Conservation (phyloP, 2,113 vertebrate species). For the Burhinus bistriatus region DNA sequence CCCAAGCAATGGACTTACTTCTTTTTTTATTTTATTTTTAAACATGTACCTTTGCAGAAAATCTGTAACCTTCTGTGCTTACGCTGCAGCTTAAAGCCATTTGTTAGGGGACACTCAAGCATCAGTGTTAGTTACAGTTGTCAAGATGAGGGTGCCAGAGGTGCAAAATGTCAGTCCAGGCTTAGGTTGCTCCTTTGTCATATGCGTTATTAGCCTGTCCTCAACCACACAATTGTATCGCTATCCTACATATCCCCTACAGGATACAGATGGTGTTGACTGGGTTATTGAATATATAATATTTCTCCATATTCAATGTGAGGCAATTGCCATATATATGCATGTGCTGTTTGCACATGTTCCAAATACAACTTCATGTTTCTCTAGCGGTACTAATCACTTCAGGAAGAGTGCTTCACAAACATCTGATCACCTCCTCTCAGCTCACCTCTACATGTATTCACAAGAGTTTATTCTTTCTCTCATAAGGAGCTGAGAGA, state of each 20-base stretch:
- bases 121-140: neutral
- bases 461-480: neutral
- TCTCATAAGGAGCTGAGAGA: neutral
- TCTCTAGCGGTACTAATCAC: neutral
- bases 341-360: neutral
- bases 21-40: neutral
- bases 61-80: neutral
- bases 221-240: neutral
- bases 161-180: neutral
- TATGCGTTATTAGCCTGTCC: neutral
- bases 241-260: neutral
- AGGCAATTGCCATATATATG: neutral
- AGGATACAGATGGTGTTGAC: neutral
- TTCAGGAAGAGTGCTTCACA: neutral
- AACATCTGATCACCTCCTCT: neutral
- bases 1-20: neutral
- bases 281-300: neutral
- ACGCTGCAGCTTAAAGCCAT: neutral
- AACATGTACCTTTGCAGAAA: neutral
- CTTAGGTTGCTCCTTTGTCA: neutral
- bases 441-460: neutral
- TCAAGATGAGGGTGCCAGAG: neutral
- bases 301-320: neutral
- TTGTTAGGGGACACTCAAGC: neutral
- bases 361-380: neutral